Percentiles rank a stretch among this genome's conserved stretches.
Evolutionary conservation across 2,797 vertebrate genomes (phyloP).

Genomic region (Leuciscus waleckii): DNA sequence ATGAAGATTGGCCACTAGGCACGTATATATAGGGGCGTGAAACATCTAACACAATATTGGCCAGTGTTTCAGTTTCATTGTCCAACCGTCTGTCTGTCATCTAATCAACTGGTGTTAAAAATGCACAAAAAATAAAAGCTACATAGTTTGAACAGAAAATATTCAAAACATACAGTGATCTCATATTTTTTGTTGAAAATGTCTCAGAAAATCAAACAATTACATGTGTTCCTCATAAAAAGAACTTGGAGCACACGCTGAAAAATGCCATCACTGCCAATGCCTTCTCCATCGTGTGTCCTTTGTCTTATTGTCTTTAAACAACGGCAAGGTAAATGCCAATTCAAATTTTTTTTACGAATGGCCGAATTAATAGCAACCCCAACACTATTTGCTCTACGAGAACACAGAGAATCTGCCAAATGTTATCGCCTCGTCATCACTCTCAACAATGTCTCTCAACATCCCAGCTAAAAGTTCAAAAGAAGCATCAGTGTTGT

Average conservation of each 20-base stretch:
- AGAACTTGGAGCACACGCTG: not conserved
- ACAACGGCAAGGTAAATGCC: not conserved
- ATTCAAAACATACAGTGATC: not conserved
- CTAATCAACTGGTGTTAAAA: not conserved
- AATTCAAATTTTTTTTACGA: not conserved
- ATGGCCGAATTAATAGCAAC: not conserved
- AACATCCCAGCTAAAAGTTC: conserved; percentile 28
- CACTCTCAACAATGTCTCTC: conserved; percentile 18
- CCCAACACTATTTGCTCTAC: not conserved
- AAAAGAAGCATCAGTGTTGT: conserved; percentile 34
- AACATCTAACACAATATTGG: too few species aligned
- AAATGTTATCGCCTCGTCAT: conserved; percentile 13
- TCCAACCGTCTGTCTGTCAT: too few species aligned
- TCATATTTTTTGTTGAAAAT: not conserved
- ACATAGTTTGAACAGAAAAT: not conserved
- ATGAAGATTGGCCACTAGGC: too few species aligned
- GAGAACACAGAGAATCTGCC: conserved; percentile 28
- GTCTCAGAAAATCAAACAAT: not conserved
- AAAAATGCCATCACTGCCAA: not conserved
- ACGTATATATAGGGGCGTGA: too few species aligned
- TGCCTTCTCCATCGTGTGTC: too few species aligned
- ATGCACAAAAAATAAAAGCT: not conserved
- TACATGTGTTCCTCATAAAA: not conserved
- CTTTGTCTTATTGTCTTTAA: not conserved
- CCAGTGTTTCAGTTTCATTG: too few species aligned